Evolutionary conservation across 1,140 invertebrate genomes (phyloP), one percentile per base, ranked within the genome.

Genomic region (Adoxophyes honmai): DNA sequence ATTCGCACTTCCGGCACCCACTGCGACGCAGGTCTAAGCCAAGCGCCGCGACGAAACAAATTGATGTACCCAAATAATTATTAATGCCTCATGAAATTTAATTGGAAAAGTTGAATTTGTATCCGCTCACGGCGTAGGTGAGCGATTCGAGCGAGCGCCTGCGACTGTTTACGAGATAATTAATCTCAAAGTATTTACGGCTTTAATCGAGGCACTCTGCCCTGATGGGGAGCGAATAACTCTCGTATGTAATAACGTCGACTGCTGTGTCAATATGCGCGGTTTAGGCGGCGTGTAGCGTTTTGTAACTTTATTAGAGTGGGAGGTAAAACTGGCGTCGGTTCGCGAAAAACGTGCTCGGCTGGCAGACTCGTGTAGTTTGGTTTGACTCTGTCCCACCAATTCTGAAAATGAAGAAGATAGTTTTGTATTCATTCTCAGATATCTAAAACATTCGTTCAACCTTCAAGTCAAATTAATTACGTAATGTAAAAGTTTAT

Each of bases 1-100:
- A 56, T 72, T 58, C 1, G 11, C n/a, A 14, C 14, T 35, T 48
- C 37, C 16, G 52, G 35, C 16, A 33, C 11, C 18, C 42, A 11
- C 16, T 28, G 42, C 14, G 18, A 7, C 42, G 16, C 42, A n/a
- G 16, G 18, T 15, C 42, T 28, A 16, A 18, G 42, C 76, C 62
- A 71, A 56, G 63, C 62, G 61, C 66, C 62, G 70, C 77, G 81
- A 86, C 83, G 88, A 86, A 90, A 89, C 86, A 90, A 90, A 90
- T 89, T 89, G 87, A 89, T 90, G 88, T 90, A 90, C 88, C 89
- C 84, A 89, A 90, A 90, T 89, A 90, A 90, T 90, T 89, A 90
- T 90, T 90, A 87, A 89, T 90, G 89, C 89, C 86, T 89, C 88
- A 89, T 83, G 87, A 89, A 90, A 89, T 90, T 90, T 90, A 90